These are phyloP conservation scores for Limosa lapponica DNA, from an alignment of 2,797 vertebrate species.

Conservation along the genomic window DNA sequence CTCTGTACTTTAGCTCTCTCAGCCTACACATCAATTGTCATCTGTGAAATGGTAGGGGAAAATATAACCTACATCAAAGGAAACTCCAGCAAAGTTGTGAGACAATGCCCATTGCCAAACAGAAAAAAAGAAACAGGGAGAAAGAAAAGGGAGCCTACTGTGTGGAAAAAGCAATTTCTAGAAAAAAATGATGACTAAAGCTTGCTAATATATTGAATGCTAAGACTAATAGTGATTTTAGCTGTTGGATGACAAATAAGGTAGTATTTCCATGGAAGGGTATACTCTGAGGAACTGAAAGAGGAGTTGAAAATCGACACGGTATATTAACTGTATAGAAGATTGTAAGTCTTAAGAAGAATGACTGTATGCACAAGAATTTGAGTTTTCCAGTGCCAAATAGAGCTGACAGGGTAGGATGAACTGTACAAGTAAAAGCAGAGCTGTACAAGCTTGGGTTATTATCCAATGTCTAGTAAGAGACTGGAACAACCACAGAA, in stretches of 20 bases:
- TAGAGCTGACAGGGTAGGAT: slow-evolving; percentile 41
- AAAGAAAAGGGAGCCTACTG: background rate
- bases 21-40: background rate
- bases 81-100: background rate
- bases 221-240: background rate
- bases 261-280: background rate
- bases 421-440: background rate
- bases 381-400: slow-evolving; percentile 49
- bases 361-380: slow-evolving; percentile 39
- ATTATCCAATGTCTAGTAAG: slow-evolving; percentile 33
- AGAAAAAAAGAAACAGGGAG: background rate
- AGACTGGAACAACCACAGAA: slow-evolving; percentile 1
- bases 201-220: background rate
- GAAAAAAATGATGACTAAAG: background rate
- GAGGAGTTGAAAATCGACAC: background rate
- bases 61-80: background rate
- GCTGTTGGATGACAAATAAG: background rate
- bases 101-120: background rate
- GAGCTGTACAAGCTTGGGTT: slow-evolving; percentile 52
- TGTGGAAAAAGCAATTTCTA: background rate
- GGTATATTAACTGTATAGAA: slow-evolving; percentile 28
- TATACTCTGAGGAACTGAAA: background rate
- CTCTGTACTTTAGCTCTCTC: background rate
- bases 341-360: slow-evolving; percentile 22
- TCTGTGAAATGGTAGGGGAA: background rate